Evolutionary conservation across 2,113 vertebrate genomes (phyloP).

Genomic region (Muntiacus muntjak): DNA sequence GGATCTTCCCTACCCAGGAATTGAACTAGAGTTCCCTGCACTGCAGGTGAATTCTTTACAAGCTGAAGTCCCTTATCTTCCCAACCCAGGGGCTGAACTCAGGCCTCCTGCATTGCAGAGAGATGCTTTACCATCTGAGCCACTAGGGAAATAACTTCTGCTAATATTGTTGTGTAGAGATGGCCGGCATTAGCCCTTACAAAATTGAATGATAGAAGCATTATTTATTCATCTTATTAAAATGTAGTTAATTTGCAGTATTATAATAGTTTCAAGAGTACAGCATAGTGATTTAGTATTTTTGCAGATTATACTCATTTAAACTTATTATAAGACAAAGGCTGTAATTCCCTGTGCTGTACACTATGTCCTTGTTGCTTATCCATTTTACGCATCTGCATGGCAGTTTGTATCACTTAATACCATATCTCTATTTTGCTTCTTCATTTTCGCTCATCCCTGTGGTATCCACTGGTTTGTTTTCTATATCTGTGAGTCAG

Average conservation of each 20-base stretch:
- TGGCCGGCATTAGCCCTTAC: conserved; percentile 14
- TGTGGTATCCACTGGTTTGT: neutral
- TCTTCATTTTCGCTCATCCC: neutral
- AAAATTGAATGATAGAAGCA: conserved; percentile 35
- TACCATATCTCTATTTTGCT: neutral
- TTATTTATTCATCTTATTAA: neutral
- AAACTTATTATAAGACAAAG: neutral
- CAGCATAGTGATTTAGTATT: neutral
- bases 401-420: neutral
- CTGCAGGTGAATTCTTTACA: too few species aligned
- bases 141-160: neutral
- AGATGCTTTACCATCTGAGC: too few species aligned
- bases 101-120: too few species aligned
- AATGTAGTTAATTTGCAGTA: neutral
- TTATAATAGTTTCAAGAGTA: neutral
- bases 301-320: neutral
- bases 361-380: neutral
- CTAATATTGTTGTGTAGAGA: neutral
- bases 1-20: too few species aligned
- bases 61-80: too few species aligned
- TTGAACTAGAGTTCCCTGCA: too few species aligned
- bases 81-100: too few species aligned
- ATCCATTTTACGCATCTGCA: neutral
- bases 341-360: neutral
- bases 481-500: neutral